These are phyloP conservation scores for Zaprionus gabonicus DNA, from an alignment of 1,140 invertebrate species.

Conservation along the genomic window DNA sequence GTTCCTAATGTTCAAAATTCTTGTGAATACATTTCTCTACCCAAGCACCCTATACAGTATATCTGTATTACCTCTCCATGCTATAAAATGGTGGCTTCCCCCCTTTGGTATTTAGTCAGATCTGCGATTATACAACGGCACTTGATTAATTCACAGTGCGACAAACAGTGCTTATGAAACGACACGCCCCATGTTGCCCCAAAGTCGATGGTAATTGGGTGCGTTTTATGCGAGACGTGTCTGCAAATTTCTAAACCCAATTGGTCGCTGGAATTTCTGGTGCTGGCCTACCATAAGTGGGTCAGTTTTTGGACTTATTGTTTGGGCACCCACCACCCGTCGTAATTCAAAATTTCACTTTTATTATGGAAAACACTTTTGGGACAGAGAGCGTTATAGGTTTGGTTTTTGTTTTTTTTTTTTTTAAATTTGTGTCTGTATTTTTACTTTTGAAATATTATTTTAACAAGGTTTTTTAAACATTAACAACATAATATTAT, in stretches of 20 bases:
- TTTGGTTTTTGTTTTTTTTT: not conserved
- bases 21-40: too few species aligned
- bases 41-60: not conserved
- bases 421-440: slow-evolving; percentile 47
- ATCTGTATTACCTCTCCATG: not conserved
- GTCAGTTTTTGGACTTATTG: slow-evolving; percentile 61
- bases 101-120: not conserved
- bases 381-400: not conserved
- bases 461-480: slow-evolving; percentile 82
- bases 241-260: slow-evolving; percentile 76
- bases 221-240: slow-evolving; percentile 63
- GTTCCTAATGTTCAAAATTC: too few species aligned
- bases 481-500: slow-evolving; percentile 83
- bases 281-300: slow-evolving; percentile 48
- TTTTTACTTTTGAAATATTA: slow-evolving; percentile 82
- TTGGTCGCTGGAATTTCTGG: slow-evolving; percentile 74
- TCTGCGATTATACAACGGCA: slow-evolving; percentile 36
- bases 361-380: slow-evolving; percentile 41
- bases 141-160: slow-evolving; percentile 33
- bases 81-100: not conserved
- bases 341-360: slow-evolving; percentile 78
- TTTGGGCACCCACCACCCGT: slow-evolving; percentile 6
- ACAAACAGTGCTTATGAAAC: slow-evolving; percentile 62
- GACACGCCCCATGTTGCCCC: slow-evolving; percentile 3
- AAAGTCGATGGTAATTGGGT: slow-evolving; percentile 63